Conservation (phyloP, 2,113 vertebrate species). For the Garra rufa region DNA sequence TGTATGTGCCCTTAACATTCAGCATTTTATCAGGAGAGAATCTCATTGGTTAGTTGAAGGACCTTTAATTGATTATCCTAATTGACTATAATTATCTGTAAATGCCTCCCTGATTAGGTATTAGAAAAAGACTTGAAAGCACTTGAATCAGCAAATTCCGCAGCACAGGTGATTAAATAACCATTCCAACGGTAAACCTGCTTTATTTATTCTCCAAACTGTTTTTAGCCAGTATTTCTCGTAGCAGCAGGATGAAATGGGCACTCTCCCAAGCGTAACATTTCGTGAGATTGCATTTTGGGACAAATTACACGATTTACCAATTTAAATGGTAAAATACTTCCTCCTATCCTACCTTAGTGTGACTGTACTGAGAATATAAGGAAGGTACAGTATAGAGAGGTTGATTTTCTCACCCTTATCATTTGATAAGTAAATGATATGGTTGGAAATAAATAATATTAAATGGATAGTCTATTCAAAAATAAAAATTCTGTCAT, state of each 20-base stretch:
- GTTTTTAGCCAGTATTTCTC: conserved; percentile 2
- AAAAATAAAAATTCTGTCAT: too few species aligned
- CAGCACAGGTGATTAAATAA: background rate
- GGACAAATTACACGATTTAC: background rate
- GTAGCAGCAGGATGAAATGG: background rate
- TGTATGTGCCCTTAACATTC: background rate
- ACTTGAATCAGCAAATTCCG: background rate
- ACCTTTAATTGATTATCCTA: conserved; percentile 28
- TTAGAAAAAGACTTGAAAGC: conserved; percentile 4
- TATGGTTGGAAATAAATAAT: too few species aligned
- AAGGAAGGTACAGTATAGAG: background rate
- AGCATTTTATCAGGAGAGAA: background rate
- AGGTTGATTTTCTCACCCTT: background rate
- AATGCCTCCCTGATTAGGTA: conserved; percentile 25
- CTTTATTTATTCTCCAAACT: conserved; percentile 18
- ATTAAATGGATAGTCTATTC: too few species aligned
- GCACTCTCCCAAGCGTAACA: background rate
- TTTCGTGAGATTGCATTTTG: background rate
- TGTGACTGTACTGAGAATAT: background rate
- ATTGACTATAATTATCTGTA: conserved; percentile 30
- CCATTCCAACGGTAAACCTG: background rate
- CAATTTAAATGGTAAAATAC: conserved; percentile 2
- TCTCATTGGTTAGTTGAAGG: background rate
- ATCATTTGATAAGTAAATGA: too few species aligned
- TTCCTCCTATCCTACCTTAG: background rate